Conservation (phyloP, 2,797 vertebrate genomes). For the Microctenopoma steveboyesi region DNA sequence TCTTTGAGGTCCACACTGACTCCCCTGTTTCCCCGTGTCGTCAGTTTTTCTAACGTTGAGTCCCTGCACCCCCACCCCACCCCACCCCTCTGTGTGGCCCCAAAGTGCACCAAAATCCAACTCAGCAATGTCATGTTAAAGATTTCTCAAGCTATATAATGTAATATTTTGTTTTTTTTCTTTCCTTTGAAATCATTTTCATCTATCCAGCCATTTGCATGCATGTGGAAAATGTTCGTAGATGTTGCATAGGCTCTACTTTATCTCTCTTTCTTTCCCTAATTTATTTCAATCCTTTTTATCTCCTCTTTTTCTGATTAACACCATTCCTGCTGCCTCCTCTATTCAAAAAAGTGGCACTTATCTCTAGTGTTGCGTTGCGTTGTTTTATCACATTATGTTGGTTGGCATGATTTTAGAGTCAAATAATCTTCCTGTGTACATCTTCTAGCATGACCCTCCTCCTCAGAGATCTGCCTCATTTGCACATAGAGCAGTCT, state of each 20-base stretch:
- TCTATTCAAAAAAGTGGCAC: conserved; percentile 93
- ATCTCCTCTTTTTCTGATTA: conserved; percentile 79
- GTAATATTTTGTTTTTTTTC: conserved; percentile 58
- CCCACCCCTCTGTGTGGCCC: conserved; percentile 65
- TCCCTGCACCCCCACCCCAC: conserved; percentile 23
- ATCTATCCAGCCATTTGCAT: conserved; percentile 70
- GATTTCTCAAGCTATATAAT: conserved; percentile 61
- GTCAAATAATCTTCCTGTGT: conserved; percentile 99
- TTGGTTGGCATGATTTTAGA: conserved; percentile 99
- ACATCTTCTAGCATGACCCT: conserved; percentile 99
- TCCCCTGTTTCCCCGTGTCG: conserved; percentile 55
- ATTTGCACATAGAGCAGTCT: conserved; percentile 87
- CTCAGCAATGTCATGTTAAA: conserved; percentile 62
- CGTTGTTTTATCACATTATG: conserved; percentile 99
- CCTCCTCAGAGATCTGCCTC: conserved; percentile 93
- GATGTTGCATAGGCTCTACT: conserved; percentile 72
- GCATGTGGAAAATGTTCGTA: conserved; percentile 54
- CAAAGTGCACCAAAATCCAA: conserved; percentile 52
- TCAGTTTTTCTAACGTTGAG: conserved; percentile 51
- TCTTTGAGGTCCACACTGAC: conserved; percentile 67
- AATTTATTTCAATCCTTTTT: conserved; percentile 71
- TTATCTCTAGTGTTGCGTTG: conserved; percentile 97
- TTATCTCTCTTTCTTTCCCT: conserved; percentile 77
- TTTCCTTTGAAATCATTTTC: conserved; percentile 61
- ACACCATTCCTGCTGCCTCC: conserved; percentile 81